Percentiles rank a stretch among this genome's conserved stretches.
These are phyloP conservation scores for Equus quagga DNA, from an alignment of 2,113 vertebrate species.

Conservation along the genomic window DNA sequence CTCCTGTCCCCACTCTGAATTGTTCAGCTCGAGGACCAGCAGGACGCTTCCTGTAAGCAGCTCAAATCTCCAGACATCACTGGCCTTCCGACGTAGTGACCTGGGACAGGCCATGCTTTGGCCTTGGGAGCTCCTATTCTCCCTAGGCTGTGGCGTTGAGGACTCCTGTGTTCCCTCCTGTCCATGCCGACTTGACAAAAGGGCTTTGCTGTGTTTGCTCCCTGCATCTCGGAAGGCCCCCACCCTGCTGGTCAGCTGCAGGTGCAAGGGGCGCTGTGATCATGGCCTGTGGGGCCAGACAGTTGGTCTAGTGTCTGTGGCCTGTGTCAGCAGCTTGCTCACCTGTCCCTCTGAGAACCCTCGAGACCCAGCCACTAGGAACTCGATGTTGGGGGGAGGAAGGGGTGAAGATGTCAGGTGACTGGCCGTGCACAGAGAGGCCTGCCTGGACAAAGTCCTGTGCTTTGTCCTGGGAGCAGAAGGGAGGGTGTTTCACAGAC, in stretches of 20 bases:
- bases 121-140: not conserved
- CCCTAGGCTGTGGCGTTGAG: not conserved
- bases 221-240: not conserved
- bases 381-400: not conserved
- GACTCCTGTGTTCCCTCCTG: not conserved
- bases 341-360: not conserved
- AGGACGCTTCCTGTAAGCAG: not conserved
- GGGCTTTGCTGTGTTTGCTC: not conserved
- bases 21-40: not conserved
- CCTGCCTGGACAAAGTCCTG: not conserved
- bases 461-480: too few relatives aligned
- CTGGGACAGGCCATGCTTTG: rapidly evolving
- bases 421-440: not conserved
- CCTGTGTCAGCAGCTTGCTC: not conserved
- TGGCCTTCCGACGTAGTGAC: not conserved
- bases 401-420: too few relatives aligned
- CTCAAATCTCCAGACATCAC: not conserved
- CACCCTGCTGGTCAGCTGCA: not conserved
- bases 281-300: not conserved
- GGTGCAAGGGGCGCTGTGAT: not conserved
- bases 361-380: not conserved
- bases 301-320: not conserved
- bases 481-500: too few relatives aligned
- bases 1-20: too few relatives aligned
- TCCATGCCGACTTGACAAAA: not conserved